These are phyloP conservation scores for Sylvilagus bachmani DNA, from an alignment of 2,113 vertebrate species.

Conservation along the genomic window DNA sequence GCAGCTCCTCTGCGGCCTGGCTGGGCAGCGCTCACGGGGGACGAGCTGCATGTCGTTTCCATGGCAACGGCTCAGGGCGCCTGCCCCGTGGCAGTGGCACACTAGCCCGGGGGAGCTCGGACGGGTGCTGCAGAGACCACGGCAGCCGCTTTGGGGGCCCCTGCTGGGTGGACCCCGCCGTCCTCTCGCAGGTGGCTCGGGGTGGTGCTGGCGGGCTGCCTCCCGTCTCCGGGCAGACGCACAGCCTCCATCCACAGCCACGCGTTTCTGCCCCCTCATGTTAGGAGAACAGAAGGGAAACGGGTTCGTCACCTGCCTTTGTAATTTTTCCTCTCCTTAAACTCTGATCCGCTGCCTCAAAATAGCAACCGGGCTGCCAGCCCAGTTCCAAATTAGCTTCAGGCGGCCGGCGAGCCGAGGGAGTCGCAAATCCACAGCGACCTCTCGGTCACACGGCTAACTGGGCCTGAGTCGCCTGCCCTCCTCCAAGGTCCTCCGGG, in stretches of 20 bases:
- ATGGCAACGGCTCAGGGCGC: not conserved
- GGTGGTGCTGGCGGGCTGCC: no score
- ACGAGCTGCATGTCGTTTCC: not conserved
- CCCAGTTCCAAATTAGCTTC: not conserved
- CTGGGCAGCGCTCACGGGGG: not conserved
- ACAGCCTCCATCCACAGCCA: accelerated
- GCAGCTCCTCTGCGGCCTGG: not conserved
- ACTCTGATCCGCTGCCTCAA: not conserved
- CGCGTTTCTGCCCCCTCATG: not conserved
- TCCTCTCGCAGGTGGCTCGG: no score
- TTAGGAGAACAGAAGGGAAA: not conserved
- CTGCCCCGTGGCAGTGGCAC: no score
- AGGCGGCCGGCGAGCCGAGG: not conserved
- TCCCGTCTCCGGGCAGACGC: not conserved
- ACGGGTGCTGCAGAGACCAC: not conserved
- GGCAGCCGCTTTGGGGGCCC: no score
- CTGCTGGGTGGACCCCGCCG: no score
- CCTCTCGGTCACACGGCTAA: not conserved
- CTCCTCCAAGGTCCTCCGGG: no score
- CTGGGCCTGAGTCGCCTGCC: accelerated
- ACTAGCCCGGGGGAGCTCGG: no score
- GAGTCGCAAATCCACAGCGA: not conserved
- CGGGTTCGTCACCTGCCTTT: not conserved
- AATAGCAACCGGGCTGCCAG: not conserved
- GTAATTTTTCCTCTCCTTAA: not conserved